phyloP scores from a whole-genome alignment of 2,888 invertebrate genomes.

The Helleia helle region DNA sequence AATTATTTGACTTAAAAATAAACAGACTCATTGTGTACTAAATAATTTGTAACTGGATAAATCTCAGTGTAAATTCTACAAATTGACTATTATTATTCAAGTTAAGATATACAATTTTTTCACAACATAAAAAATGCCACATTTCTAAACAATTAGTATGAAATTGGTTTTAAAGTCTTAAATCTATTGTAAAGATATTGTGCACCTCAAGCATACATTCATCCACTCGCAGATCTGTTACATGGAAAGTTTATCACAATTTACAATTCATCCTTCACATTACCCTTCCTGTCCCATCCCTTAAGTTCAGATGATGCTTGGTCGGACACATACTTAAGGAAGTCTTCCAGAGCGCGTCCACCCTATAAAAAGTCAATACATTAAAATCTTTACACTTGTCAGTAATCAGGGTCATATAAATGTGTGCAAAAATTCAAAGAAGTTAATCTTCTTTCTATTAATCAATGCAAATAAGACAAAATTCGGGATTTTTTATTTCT shows the following conservation, averaged over 20 bases:
- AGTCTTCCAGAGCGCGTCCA: slow-evolving; percentile 94
- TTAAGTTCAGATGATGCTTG: slow-evolving; percentile 91
- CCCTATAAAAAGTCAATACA: slow-evolving; percentile 82
- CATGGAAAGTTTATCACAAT: slow-evolving; percentile 42
- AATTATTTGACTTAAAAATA: slow-evolving; percentile 4
- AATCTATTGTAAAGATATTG: slow-evolving; percentile 9
- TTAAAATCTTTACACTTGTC: too few species aligned
- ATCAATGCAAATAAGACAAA: too few species aligned
- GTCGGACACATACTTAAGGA: slow-evolving; percentile 94
- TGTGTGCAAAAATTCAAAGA: not conserved
- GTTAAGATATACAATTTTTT: slow-evolving; percentile 3
- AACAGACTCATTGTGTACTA: not conserved
- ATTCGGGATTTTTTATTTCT: too few species aligned
- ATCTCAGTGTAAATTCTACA: not conserved
- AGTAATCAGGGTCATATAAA: too few species aligned
- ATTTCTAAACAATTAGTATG: not conserved
- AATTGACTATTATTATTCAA: not conserved
- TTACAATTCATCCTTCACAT: slow-evolving; percentile 62
- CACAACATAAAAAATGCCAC: not conserved
- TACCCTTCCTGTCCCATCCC: slow-evolving; percentile 90
- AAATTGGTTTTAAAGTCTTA: not conserved
- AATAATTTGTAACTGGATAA: not conserved
- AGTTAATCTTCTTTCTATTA: too few species aligned
- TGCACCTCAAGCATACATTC: slow-evolving; percentile 26
- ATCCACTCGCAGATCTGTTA: slow-evolving; percentile 60